Evolutionary conservation across 2,888 invertebrate genomes (phyloP), one percentile per base, ranked within the genome.

Genomic region (Chouioia cunea): DNA sequence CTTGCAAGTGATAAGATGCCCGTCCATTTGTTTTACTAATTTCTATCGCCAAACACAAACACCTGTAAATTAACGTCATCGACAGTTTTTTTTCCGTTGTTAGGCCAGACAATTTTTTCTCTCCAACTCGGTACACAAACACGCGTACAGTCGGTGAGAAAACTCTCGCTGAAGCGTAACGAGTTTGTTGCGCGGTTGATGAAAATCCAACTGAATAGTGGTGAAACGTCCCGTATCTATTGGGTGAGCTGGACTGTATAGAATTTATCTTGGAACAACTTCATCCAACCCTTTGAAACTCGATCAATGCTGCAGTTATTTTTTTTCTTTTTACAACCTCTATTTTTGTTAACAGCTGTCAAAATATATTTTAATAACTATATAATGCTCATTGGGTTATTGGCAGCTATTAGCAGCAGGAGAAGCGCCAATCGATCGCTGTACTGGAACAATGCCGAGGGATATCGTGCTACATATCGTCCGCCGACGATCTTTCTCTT

Each of bases 381-480:
- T 27, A 46, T 53, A 15, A 27, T 27, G 20, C 22, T 50, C 46
- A 6, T 27, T 47, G 60, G 62, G 58, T 73, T 58, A 73, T 73
- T 69, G 73, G 43, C 43, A 57, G 63, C 65, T 58, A 70, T 73
- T 73, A 73, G 36, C 36, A 36, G 36, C 36, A 36, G 36, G 6
- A 10, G 36, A 14, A 18, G 47, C 63, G 50, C 47, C 59, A 60
- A 65, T 66, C 70, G 60, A 46, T 48, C 46, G 46, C 22, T 15
- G n/a, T n/a, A 8, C 48, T 36, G 10, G 62, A 71, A 71, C 57
- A 71, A 71, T 66, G 71, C 27, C 48, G 20, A 10, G 20, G 12
- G 50, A 47, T 57, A 6, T 36, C 48, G 63, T 52, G 67, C 71
- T 67, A 59, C 67, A 64, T 67, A 67, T 67, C 64, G 59, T 65